phyloP scores from a whole-genome alignment of 2,888 invertebrate genomes.

The Celastrina argiolus region DNA sequence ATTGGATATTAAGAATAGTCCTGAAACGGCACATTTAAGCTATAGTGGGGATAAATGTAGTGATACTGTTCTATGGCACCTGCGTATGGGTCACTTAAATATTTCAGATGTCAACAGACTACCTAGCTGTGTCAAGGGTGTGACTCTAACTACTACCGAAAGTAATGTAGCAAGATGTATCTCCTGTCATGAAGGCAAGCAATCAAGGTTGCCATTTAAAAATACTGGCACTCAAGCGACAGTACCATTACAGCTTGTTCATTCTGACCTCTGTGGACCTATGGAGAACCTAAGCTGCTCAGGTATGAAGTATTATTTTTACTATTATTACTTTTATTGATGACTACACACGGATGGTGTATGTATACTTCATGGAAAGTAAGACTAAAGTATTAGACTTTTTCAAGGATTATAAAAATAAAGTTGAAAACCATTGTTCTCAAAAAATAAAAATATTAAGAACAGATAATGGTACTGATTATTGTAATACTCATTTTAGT shows the following conservation, averaged over 20 bases:
- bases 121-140: conserved; percentile 28
- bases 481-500: conserved; percentile 30
- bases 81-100: conserved; percentile 23
- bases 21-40: neutral
- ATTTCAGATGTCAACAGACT: conserved; percentile 18
- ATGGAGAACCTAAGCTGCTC: too few relatives aligned
- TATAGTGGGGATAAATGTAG: conserved; percentile 4
- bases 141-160: too few relatives aligned
- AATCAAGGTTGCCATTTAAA: conserved; percentile 31
- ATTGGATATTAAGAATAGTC: neutral
- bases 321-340: conserved; percentile 29
- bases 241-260: too few relatives aligned
- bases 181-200: conserved; percentile 32
- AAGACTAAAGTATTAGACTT: conserved; percentile 28
- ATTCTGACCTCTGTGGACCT: too few relatives aligned
- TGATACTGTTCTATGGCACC: conserved; percentile 23
- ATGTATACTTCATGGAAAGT: too few relatives aligned
- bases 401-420: conserved; percentile 24
- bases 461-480: conserved; percentile 34
- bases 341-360: conserved; percentile 31
- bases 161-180: too few relatives aligned
- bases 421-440: conserved; percentile 26
- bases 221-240: too few relatives aligned
- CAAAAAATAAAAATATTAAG: conserved; percentile 28
- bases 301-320: conserved; percentile 11